Evolutionary conservation across 2,888 invertebrate genomes (phyloP), one percentile per base, ranked within the genome.

Genomic region (Lamellibrachia columna): DNA sequence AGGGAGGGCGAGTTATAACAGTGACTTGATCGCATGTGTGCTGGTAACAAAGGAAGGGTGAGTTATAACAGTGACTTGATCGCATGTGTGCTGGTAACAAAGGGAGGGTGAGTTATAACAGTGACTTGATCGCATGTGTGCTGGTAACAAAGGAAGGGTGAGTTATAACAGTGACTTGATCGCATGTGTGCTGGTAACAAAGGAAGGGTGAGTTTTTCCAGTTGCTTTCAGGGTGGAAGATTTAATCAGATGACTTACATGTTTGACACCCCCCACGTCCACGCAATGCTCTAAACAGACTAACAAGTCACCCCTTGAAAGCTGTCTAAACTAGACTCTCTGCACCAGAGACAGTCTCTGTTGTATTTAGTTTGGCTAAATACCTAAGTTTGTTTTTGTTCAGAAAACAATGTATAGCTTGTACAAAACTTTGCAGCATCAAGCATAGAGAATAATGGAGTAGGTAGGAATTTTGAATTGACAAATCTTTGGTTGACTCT

Each of bases 121-220:
- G 40, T 40, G 40, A 40, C 40, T 40, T 40, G 40, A 40, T 40
- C 40, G 40, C 40, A 40, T 40, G 40, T 40, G 40, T 40, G n/a
- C n/a, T n/a, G n/a, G n/a, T n/a, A n/a, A n/a, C n/a, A n/a, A n/a
- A n/a, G n/a, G n/a, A n/a, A n/a, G n/a, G n/a, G n/a, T n/a, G n/a
- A n/a, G n/a, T n/a, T n/a, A 40, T 40, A 40, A 40, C 40, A 40
- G 40, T 40, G 40, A 40, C 40, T 40, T 40, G 40, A 40, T 40
- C 40, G 40, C 40, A 40, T 40, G 40, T 40, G 40, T 40, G 40
- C 98, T 99, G 90, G 97, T 98, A 53, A 98, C 98, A 95, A 98
- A 98, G 96, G 99, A 99, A 95, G 96, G 95, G 96, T 96, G 94
- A 94, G 95, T 75, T 11, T 75, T 15, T 75, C 22, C 6, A 22